Percentiles rank a stretch among this genome's conserved stretches.
phyloP scores from a whole-genome alignment of 1,140 invertebrate genomes.

The Scaptomyza pallida region DNA sequence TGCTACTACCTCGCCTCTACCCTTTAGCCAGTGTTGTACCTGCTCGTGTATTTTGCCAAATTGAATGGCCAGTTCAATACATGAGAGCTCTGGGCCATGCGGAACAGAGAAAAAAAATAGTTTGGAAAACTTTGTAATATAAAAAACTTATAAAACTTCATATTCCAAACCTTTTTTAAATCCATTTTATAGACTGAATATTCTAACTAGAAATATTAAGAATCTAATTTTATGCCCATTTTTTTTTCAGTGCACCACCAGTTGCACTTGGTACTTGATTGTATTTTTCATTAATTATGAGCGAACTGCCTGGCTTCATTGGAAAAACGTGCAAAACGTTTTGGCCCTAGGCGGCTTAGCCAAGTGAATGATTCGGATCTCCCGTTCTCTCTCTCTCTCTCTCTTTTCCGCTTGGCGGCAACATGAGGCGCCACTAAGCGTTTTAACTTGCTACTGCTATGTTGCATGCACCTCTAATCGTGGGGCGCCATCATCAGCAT shows the following conservation, averaged over 20 bases:
- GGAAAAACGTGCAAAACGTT: slow-evolving; percentile 80
- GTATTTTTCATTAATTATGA: slow-evolving; percentile 82
- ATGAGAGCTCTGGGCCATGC: slow-evolving; percentile 22
- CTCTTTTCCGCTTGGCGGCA: slow-evolving; percentile 22
- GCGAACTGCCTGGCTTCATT: slow-evolving; percentile 66
- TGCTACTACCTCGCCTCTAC: slow-evolving; percentile 3
- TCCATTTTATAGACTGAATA: too few species aligned
- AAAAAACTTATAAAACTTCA: too few species aligned
- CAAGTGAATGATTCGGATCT: slow-evolving; percentile 80
- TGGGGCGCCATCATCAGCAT: slow-evolving; percentile 58
- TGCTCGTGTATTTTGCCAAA: slow-evolving; percentile 57
- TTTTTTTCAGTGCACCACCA: not conserved
- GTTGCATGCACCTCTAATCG: slow-evolving; percentile 78
- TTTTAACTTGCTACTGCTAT: slow-evolving; percentile 16
- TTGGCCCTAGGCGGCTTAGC: slow-evolving; percentile 53
- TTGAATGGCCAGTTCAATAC: slow-evolving; percentile 52
- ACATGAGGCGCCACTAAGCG: slow-evolving; percentile 62
- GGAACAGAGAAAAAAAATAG: not conserved
- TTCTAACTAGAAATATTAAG: too few species aligned
- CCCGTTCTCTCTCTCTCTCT: too few species aligned
- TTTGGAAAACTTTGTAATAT: too few species aligned
- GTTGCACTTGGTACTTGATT: slow-evolving; percentile 50
- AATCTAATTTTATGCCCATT: too few species aligned
- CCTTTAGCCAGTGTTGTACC: slow-evolving; percentile 9
- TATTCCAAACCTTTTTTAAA: too few species aligned